These are phyloP conservation scores for Scolopax rusticola DNA, from an alignment of 2,797 vertebrate genomes.

Conservation along the genomic window DNA sequence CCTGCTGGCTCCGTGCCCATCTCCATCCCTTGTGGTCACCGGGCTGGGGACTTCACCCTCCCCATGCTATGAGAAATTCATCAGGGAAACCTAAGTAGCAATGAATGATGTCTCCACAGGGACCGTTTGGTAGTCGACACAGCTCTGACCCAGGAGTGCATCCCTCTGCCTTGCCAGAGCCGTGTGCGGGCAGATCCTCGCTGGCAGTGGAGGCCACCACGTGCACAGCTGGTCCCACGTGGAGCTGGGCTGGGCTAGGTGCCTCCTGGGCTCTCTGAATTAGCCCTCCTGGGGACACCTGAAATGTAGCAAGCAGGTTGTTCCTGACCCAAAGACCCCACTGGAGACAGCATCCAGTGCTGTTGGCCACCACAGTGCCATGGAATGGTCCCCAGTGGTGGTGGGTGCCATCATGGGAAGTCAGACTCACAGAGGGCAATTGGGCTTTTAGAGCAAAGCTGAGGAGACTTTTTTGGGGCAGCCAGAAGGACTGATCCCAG, in stretches of 20 bases:
- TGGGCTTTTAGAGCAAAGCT: accelerated
- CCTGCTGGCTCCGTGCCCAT: accelerated
- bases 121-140: accelerated
- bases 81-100: not conserved
- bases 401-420: not conserved
- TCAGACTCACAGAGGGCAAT: not conserved
- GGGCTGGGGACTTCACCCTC: not conserved
- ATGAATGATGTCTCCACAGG: not conserved
- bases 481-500: not conserved
- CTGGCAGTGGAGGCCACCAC: accelerated
- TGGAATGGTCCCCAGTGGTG: accelerated
- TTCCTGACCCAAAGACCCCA: not conserved
- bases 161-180: accelerated
- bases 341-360: not conserved
- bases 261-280: not conserved
- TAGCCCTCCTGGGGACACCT: not conserved
- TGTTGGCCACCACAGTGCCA: not conserved
- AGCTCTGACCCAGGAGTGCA: not conserved
- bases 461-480: not conserved
- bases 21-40: not conserved
- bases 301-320: not conserved
- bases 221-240: accelerated
- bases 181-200: not conserved
- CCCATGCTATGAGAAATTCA: not conserved
- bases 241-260: not conserved